Conservation (phyloP, 1,140 invertebrate genomes). For the Amyelois transitella region DNA sequence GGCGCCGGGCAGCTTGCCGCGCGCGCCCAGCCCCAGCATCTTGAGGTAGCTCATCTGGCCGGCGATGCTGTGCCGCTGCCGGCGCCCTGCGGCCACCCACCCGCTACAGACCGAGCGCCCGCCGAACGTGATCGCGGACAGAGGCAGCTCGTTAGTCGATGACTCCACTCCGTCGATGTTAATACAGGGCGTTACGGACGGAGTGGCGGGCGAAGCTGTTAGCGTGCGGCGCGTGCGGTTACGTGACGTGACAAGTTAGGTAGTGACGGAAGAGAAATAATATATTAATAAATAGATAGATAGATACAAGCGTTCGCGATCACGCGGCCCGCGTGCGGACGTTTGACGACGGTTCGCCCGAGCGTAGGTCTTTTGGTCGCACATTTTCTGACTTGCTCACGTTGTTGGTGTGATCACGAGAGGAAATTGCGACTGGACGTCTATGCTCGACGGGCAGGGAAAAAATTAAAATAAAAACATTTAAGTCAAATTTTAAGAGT, state of each 20-base stretch:
- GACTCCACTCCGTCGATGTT: constrained; percentile 63
- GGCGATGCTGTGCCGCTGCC: constrained; percentile 94
- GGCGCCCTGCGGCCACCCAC: constrained; percentile 66
- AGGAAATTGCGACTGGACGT: constrained; percentile 25
- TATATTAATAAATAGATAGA: constrained; percentile 37
- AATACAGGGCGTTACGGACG: constrained; percentile 38
- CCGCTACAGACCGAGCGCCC: constrained; percentile 11
- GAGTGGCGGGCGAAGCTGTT: constrained; percentile 6
- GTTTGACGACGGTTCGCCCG: constrained; percentile 37
- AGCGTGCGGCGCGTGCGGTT: constrained; percentile 25
- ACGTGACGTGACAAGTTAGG: constrained; percentile 32
- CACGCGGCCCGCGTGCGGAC: constrained; percentile 24
- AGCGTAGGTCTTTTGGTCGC: constrained; percentile 8
- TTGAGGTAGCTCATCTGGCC: constrained; percentile 94
- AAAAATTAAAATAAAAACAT: background rate
- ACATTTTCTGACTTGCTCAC: background rate
- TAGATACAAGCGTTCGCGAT: constrained; percentile 21
- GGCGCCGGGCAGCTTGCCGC: constrained; percentile 81
- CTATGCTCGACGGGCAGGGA: constrained; percentile 10
- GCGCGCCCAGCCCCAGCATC: constrained; percentile 83
- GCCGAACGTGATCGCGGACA: constrained; percentile 74
- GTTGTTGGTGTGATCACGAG: constrained; percentile 22
- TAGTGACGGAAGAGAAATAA: constrained; percentile 38
- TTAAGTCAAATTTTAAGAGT: background rate
- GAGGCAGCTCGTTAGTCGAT: constrained; percentile 77